Percentiles rank a stretch among this genome's conserved stretches.
Conservation (phyloP, 1,140 invertebrate species). For the Mycetomoellerius zeteki region DNA sequence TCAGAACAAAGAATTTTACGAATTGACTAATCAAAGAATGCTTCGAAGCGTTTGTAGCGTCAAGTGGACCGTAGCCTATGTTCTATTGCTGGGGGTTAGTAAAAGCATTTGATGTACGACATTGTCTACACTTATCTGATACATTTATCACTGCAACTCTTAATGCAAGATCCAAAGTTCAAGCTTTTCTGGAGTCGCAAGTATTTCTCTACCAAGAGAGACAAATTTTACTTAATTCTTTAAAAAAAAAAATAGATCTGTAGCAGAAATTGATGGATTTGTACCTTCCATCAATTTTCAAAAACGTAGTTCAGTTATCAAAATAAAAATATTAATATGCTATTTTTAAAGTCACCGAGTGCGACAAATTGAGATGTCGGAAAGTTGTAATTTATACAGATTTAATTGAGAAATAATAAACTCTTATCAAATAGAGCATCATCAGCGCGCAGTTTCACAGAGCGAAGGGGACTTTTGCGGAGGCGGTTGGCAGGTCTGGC, state of each 20-base stretch:
- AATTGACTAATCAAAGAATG: no score
- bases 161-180: background rate
- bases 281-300: background rate
- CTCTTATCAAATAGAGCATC: background rate
- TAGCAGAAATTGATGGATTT: background rate
- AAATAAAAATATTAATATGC: background rate
- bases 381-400: background rate
- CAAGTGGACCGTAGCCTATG: no score
- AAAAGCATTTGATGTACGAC: background rate
- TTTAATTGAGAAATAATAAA: background rate
- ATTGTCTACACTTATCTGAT: background rate
- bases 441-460: background rate
- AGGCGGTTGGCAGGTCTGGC: slow-evolving; percentile 49
- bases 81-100: background rate
- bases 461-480: slow-evolving; percentile 50
- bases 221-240: background rate
- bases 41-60: no score
- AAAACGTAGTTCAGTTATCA: background rate
- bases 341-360: background rate
- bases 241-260: background rate
- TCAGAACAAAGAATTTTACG: no score
- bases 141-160: background rate
- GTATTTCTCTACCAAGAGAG: background rate
- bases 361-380: background rate
- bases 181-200: background rate